Base-by-base conservation (phyloP, 23 tunicate genomes). In the Ascidia mentula region DNA sequence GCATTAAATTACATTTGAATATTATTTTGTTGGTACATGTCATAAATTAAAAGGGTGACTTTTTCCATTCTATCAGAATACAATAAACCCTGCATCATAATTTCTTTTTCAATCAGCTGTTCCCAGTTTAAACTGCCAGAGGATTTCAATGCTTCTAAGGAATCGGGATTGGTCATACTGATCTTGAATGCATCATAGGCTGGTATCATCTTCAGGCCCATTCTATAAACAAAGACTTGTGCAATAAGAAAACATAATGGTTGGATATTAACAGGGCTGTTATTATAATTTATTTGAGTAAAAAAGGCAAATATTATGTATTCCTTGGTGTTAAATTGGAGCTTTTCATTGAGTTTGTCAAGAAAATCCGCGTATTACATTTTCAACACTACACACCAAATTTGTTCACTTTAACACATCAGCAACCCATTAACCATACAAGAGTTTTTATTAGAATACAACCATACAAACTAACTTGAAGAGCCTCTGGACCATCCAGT, bases 401-500 rank as follows among this genome's bases (percentile, higher is more conserved):
- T n/a, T n/a, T n/a, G n/a, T n/a, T n/a, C n/a, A n/a, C n/a, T n/a
- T n/a, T n/a, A n/a, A n/a, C n/a, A n/a, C n/a, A n/a, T n/a, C n/a
- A n/a, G n/a, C n/a, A n/a, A n/a, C n/a, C n/a, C n/a, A n/a, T n/a
- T n/a, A n/a, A n/a, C n/a, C n/a, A n/a, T n/a, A n/a, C n/a, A n/a
- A n/a, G n/a, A n/a, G n/a, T n/a, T 13, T 69, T 69, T 69, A 69
- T 24, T 13, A 69, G 33, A 13, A 24, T 69, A 24, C 9, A 12
- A 69, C 32, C 17, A 20, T 69, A 69, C 24, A 70, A 3, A 70
- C 74, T 32, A 65, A 84, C 85, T 77, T 80, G 83, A 90, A 90
- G 35, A 90, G 34, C 46, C 82, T 69, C 40, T 86, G 90, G 32
- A 90, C 96, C 80, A 90, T 76, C 83, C 87, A 90, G 73, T 90